These are phyloP conservation scores for Typhlichthys subterraneus DNA, from an alignment of 2,797 vertebrate species.

Conservation along the genomic window DNA sequence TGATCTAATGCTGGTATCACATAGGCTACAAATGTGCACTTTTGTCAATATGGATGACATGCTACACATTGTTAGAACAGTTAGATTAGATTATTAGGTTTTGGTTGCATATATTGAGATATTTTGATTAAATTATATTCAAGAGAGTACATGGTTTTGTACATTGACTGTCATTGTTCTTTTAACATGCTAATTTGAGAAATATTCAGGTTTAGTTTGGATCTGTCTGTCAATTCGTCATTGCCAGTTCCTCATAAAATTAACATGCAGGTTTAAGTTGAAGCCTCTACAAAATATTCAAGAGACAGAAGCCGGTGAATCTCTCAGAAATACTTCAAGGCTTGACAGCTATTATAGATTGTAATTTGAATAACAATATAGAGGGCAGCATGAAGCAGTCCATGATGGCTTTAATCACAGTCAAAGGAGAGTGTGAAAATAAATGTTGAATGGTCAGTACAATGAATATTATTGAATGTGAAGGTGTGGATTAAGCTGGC, in stretches of 20 bases:
- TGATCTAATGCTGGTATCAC: too few species aligned
- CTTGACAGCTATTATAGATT: constrained; percentile 4
- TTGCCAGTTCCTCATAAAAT: too few species aligned
- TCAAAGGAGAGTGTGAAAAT: constrained; percentile 2
- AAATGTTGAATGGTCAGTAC: neutral
- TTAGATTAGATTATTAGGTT: too few species aligned
- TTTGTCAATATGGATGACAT: too few species aligned
- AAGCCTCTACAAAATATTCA: neutral
- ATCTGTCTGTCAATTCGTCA: neutral
- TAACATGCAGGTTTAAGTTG: too few species aligned
- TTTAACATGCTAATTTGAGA: too few species aligned
- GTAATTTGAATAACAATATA: neutral
- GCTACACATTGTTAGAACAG: too few species aligned
- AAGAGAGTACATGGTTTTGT: too few species aligned
- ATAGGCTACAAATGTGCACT: too few species aligned
- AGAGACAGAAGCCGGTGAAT: neutral
- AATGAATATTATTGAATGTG: constrained; percentile 2
- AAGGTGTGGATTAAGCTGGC: neutral
- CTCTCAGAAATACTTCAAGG: neutral
- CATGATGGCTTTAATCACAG: neutral
- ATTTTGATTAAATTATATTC: too few species aligned
- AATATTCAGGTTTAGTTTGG: neutral
- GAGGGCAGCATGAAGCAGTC: neutral
- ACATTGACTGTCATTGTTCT: too few species aligned
- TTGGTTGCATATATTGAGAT: too few species aligned